A percentile compares a stretch with the other conserved stretches of the same genome.
Evolutionary conservation across 2,888 invertebrate species (phyloP).

Genomic region (Acleris laterana): DNA sequence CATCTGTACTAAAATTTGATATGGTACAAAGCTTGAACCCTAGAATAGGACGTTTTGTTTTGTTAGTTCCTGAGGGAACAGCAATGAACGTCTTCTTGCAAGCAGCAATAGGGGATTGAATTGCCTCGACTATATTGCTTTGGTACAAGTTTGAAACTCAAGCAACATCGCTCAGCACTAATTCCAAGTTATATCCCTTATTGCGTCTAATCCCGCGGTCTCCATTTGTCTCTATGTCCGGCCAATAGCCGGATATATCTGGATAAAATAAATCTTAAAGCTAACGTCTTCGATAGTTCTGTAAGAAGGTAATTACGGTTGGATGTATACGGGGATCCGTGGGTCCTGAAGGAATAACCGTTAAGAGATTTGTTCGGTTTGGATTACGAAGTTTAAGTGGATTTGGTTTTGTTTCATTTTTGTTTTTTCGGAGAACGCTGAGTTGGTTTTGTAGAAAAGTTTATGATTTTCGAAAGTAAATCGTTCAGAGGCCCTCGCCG

Average conservation of each 20-base stretch:
- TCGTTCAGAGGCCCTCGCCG: too few relatives aligned
- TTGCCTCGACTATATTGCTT: background rate
- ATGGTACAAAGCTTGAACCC: too few relatives aligned
- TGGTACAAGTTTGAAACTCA: background rate
- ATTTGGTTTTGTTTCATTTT: background rate
- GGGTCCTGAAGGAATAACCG: constrained; percentile 6
- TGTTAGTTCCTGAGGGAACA: too few relatives aligned
- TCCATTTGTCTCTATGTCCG: constrained; percentile 32
- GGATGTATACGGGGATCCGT: constrained; percentile 36
- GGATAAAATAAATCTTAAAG: constrained; percentile 74
- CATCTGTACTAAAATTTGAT: too few relatives aligned
- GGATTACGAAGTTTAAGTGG: constrained; percentile 11
- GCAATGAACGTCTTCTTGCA: too few relatives aligned
- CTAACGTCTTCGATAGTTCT: constrained; percentile 58
- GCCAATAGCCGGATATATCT: constrained; percentile 50
- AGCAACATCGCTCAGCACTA: constrained; percentile 11
- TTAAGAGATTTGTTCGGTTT: background rate
- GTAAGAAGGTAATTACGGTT: constrained; percentile 61
- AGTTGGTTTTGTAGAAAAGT: too few relatives aligned
- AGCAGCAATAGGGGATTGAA: too few relatives aligned
- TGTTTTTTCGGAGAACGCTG: too few relatives aligned
- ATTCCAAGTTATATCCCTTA: constrained; percentile 23
- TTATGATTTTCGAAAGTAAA: too few relatives aligned
- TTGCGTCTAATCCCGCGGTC: constrained; percentile 43
- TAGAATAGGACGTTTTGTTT: too few relatives aligned